Conservation (phyloP, 2,113 vertebrate genomes). For the Spermophilus dauricus region DNA sequence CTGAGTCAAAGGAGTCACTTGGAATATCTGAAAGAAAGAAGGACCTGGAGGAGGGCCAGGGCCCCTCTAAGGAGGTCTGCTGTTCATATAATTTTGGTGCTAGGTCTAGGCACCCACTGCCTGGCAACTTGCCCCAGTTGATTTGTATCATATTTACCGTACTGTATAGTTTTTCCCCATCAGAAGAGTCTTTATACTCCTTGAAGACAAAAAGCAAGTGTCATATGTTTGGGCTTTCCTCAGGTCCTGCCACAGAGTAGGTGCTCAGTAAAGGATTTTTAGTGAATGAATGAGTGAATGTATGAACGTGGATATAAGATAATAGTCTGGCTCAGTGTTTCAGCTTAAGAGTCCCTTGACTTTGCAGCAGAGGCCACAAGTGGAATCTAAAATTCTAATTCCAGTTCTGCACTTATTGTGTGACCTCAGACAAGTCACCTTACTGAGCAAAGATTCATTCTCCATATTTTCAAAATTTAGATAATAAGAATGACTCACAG, state of each 20-base stretch:
- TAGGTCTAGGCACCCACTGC: background rate
- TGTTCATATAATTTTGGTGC: background rate
- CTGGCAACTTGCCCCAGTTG: background rate
- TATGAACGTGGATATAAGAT: background rate
- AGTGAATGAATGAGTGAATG: constrained; percentile 9
- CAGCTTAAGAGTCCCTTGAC: background rate
- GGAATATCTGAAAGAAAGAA: background rate
- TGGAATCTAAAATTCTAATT: background rate
- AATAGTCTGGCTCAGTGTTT: background rate
- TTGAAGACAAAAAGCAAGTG: constrained; percentile 3
- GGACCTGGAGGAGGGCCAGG: background rate
- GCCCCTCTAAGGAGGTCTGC: background rate
- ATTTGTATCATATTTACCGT: background rate
- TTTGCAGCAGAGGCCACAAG: background rate
- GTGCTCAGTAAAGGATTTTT: constrained; percentile 25
- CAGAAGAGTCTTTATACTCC: background rate
- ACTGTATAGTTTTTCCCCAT: background rate
- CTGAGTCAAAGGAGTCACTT: background rate
- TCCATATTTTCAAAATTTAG: constrained; percentile 23
- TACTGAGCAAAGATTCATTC: background rate
- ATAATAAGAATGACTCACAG: background rate
- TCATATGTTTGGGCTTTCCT: background rate
- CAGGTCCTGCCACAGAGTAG: background rate
- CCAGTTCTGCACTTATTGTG: background rate
- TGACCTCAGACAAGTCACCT: constrained; percentile 26